Evolutionary conservation across 1,140 invertebrate genomes (phyloP).

Genomic region (Diplogasteroides magnus): DNA sequence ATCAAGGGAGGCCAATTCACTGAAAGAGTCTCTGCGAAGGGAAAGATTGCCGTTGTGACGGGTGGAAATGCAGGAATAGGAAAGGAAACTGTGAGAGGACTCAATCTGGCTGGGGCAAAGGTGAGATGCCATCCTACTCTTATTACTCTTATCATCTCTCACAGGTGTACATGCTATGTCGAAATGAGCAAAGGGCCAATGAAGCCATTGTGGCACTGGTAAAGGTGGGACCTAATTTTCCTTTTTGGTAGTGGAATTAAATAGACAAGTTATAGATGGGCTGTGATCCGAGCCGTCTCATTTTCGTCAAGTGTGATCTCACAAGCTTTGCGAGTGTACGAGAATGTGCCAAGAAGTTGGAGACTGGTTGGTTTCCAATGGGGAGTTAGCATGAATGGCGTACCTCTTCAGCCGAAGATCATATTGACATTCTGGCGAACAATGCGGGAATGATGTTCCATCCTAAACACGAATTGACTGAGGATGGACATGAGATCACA

Average conservation of each 20-base stretch:
- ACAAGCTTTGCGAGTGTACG: constrained; percentile 17
- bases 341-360: constrained; percentile 12
- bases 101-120: no score
- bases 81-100: constrained; percentile 21
- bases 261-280: constrained; percentile 12
- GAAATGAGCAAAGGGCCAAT: constrained; percentile 1
- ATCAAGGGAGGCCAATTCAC: constrained; percentile 35
- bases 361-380: constrained; percentile 16
- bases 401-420: constrained; percentile 13
- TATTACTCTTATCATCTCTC: not conserved
- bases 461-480: no score
- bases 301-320: constrained; percentile 23
- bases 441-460: constrained; percentile 40
- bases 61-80: constrained; percentile 34
- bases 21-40: constrained; percentile 32
- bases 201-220: constrained; percentile 22
- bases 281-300: constrained; percentile 24
- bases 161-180: no score
- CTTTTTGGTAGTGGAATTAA: not conserved
- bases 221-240: constrained; percentile 11
- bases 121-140: not conserved
- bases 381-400: not conserved
- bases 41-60: constrained; percentile 27
- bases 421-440: constrained; percentile 30
- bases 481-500: no score